Percentiles rank a stretch among this genome's conserved stretches.
Conservation (phyloP, 2,888 invertebrate genomes). For the Spialia ferax region DNA sequence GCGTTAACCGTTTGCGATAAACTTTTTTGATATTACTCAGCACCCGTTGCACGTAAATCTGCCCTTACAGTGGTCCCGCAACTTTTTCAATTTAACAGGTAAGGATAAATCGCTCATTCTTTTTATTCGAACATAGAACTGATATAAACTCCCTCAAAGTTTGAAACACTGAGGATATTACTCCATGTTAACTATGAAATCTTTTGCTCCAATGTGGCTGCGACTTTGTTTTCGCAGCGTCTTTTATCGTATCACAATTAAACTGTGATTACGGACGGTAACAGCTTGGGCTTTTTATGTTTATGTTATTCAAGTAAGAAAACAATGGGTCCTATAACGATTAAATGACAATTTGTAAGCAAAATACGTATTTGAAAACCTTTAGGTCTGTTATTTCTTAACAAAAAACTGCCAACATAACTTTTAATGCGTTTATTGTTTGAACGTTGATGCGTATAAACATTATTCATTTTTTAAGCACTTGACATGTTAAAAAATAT, state of each 20-base stretch:
- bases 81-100: slow-evolving; percentile 87
- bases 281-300: slow-evolving; percentile 29
- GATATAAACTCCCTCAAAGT: slow-evolving; percentile 79
- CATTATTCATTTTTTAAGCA: too few species aligned
- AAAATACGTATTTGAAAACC: slow-evolving; percentile 5
- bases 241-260: slow-evolving; percentile 21
- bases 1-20: slow-evolving; percentile 68
- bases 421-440: too few species aligned
- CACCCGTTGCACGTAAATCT: slow-evolving; percentile 83
- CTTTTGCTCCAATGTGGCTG: slow-evolving; percentile 20
- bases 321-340: slow-evolving; percentile 17
- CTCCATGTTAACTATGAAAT: slow-evolving; percentile 33
- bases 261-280: slow-evolving; percentile 27
- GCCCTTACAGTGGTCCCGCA: slow-evolving; percentile 80
- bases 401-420: too few species aligned
- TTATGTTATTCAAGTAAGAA: slow-evolving; percentile 24
- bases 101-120: slow-evolving; percentile 86
- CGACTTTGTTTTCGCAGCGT: slow-evolving; percentile 2
- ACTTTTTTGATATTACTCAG: slow-evolving; percentile 85
- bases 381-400: background rate
- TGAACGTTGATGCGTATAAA: too few species aligned
- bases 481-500: too few species aligned
- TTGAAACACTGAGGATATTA: slow-evolving; percentile 52
- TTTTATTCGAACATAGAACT: slow-evolving; percentile 85
- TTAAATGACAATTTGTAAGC: slow-evolving; percentile 22